Percentiles rank a stretch among this genome's conserved stretches.
phyloP scores from a whole-genome alignment of 2,797 vertebrate genomes.

The Morus bassanus region DNA sequence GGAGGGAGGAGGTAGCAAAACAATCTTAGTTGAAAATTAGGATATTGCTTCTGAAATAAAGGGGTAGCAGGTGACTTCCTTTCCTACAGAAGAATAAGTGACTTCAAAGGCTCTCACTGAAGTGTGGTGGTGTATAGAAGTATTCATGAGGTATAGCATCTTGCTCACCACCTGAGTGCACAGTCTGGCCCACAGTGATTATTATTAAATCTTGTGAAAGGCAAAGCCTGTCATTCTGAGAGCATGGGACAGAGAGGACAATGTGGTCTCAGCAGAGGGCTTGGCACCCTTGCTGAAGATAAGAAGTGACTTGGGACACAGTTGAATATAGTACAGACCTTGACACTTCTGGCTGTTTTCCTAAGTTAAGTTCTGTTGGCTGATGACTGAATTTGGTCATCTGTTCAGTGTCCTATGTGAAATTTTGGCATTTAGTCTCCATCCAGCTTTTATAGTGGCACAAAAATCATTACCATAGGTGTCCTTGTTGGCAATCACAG shows the following conservation, averaged over 20 bases:
- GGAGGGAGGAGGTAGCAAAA: not conserved
- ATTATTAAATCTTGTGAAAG: not conserved
- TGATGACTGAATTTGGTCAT: not conserved
- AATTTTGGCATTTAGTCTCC: not conserved
- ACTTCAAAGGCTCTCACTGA: not conserved
- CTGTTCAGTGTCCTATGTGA: not conserved
- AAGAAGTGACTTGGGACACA: not conserved
- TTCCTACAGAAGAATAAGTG: not conserved
- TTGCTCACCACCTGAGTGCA: not conserved
- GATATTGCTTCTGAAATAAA: not conserved
- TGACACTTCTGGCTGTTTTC: not conserved
- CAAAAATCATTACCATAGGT: not conserved
- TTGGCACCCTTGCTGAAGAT: not conserved
- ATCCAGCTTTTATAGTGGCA: rapidly evolving
- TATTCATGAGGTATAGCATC: not conserved
- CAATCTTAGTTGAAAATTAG: not conserved
- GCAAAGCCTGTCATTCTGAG: not conserved
- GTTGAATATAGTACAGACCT: not conserved
- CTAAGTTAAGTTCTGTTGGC: not conserved
- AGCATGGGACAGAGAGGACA: not conserved
- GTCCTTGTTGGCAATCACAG: not conserved
- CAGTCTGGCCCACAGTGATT: not conserved
- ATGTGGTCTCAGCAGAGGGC: not conserved
- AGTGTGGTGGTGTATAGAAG: not conserved
- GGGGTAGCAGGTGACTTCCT: not conserved